Base-by-base conservation (phyloP, 2,888 invertebrate genomes). In the Euspilapteryx auroguttella region DNA sequence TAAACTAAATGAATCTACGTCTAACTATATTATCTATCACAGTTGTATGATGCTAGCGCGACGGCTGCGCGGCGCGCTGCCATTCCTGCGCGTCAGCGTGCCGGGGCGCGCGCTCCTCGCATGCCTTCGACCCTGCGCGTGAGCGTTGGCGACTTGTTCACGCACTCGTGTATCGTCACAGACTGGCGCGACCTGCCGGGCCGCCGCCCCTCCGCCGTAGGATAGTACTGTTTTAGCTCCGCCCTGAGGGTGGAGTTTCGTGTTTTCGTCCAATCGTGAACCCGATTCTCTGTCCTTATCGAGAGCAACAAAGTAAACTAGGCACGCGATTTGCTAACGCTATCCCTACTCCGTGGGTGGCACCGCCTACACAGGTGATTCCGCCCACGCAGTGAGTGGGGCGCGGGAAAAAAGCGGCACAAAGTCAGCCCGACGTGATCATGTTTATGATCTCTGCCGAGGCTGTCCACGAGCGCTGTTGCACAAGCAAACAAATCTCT, bases 381-480 rank as follows among this genome's bases (percentile, higher is more conserved):
- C 62, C 64, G 55, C 69, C 71, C 44, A 45, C 47, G 47, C 36
- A n/a, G 34, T 44, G 47, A 48, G 55, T 54, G 56, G 61, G 63
- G 63, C 52, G 52, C 50, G 38, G 48, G 58, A 61, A 68, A 65
- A 69, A 66, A 71, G 65, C 62, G 68, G 64, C 57, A 63, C 23
- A 25, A 57, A 66, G 58, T 61, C 56, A 55, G 52, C 42, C 49
- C 47, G 63, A 54, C 61, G 62, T 50, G 66, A 55, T 62, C 65
- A 71, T 69, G 71, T 75, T 76, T 75, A 75, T 75, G 73, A 64
- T 64, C 68, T 69, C 62, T 62, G 62, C 52, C 59, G 69, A 68
- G 66, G 64, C 68, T 64, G 64, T 61, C 61, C 55, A 55, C 58
- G 55, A 57, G 58, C 58, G 47, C 55, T 54, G 58, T 59, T 55